Evolutionary conservation across 2,113 vertebrate genomes (phyloP).

Genomic region (Cairina moschata): DNA sequence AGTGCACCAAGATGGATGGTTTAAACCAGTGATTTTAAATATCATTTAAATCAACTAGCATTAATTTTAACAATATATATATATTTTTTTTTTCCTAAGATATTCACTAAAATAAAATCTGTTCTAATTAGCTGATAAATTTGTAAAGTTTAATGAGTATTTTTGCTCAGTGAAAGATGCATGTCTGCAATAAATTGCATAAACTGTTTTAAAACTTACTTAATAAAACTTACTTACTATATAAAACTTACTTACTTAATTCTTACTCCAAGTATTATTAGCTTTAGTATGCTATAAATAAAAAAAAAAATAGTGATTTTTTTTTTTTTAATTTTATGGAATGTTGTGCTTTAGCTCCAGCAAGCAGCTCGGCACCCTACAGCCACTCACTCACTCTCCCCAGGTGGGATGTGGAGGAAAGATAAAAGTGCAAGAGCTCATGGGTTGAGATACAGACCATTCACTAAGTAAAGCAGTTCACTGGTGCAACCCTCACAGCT

Average conservation of each 20-base stretch:
- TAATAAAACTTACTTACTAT: no score
- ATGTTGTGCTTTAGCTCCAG: no score
- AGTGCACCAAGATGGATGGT: background rate
- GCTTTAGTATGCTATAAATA: background rate
- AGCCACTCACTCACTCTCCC: no score
- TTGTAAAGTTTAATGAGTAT: conserved; percentile 9
- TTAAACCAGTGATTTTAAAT: background rate
- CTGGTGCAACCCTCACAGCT: no score
- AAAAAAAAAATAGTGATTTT: background rate
- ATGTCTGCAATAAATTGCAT: background rate
- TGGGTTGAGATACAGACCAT: no score
- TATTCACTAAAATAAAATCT: background rate
- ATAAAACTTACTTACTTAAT: background rate
- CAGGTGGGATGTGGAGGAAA: no score
- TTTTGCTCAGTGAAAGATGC: background rate
- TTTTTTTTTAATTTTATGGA: background rate
- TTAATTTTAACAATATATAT: conserved; percentile 20
- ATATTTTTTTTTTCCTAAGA: background rate
- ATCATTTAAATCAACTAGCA: background rate
- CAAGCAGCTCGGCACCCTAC: no score
- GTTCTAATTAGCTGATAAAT: conserved; percentile 21
- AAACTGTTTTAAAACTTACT: background rate
- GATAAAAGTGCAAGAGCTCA: no score
- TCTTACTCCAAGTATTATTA: background rate
- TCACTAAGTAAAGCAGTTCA: no score